Evolutionary conservation across 2,888 invertebrate species (phyloP), one percentile per base, ranked within the genome.

Genomic region (Zaprionus bogoriensis): DNA sequence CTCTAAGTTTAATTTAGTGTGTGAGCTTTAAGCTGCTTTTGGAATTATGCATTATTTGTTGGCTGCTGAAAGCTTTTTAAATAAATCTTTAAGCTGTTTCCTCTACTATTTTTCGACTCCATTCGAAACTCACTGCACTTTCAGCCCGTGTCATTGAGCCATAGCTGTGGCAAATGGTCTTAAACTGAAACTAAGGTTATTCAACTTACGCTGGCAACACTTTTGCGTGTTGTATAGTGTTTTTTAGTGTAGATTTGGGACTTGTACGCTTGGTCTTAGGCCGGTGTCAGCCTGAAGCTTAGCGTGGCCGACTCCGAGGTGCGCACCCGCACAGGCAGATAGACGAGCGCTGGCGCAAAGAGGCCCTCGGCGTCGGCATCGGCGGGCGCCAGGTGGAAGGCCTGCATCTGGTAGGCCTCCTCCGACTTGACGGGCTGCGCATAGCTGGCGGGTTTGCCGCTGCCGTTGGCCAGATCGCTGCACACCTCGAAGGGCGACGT

Each of bases 201-300:
- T 44, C 72, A 85, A 73, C 71, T 60, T 72, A 64, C 70, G 72
- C 75, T 88, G 88, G 84, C 86, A 87, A 80, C 77, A 81, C 74
- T 57, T 53, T 7, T 5, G 57, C n/a, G n/a, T 62, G 54, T 17
- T 77, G 54, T 39, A 32, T 45, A 52, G 45, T 50, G 42, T 52
- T 46, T 47, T 41, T 9, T 39, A 39, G 55, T 62, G 39, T 61
- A 50, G 52, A 32, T 39, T n/a, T n/a, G n/a, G n/a, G 7, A 12
- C 22, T 41, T 7, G n/a, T n/a, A n/a, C n/a, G n/a, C n/a, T n/a
- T n/a, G n/a, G n/a, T n/a, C 47, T 92, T 95, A 97, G 93, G 97
- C 96, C 88, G 98, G 98, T 91, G 97, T 98, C 85, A 98, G 94
- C 91, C 95, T 97, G 91, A 98, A 97, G 91, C 97, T 97, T 88